phyloP scores from a whole-genome alignment of 2,113 vertebrate genomes.

The Engystomops pustulosus region DNA sequence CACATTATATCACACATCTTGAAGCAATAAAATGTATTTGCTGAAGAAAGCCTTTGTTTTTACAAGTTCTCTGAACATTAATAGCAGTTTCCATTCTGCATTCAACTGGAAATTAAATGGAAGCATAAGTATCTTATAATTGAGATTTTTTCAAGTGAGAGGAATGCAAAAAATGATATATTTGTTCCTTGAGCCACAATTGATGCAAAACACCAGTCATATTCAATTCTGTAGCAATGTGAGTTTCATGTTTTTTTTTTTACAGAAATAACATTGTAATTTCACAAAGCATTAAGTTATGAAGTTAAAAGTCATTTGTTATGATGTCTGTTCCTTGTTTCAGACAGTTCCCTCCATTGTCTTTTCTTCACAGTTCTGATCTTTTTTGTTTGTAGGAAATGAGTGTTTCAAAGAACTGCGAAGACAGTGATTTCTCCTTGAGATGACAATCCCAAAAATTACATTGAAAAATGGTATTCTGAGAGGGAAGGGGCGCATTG shows the following conservation, averaged over 20 bases:
- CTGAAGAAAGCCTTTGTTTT: constrained; percentile 44
- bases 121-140: constrained; percentile 18
- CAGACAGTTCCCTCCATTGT: not conserved
- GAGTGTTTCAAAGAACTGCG: too few relatives aligned
- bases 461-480: too few relatives aligned
- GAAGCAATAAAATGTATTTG: constrained; percentile 49
- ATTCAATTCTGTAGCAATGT: not conserved
- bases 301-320: not conserved
- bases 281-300: not conserved
- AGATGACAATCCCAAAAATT: too few relatives aligned
- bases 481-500: too few relatives aligned
- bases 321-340: not conserved
- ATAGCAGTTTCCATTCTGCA: constrained; percentile 22
- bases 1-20: constrained; percentile 44
- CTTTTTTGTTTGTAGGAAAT: too few relatives aligned
- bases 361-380: not conserved
- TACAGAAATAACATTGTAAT: not conserved
- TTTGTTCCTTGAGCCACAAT: not conserved
- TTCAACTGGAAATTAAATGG: constrained; percentile 29
- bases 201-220: not conserved
- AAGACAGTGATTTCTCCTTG: too few relatives aligned
- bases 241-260: not conserved
- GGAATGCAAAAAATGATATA: constrained; percentile 12
- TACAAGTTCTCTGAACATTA: constrained; percentile 23
- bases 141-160: not conserved